Base-by-base conservation (phyloP, 2,888 invertebrate species). In the Plagodis pulveraria region DNA sequence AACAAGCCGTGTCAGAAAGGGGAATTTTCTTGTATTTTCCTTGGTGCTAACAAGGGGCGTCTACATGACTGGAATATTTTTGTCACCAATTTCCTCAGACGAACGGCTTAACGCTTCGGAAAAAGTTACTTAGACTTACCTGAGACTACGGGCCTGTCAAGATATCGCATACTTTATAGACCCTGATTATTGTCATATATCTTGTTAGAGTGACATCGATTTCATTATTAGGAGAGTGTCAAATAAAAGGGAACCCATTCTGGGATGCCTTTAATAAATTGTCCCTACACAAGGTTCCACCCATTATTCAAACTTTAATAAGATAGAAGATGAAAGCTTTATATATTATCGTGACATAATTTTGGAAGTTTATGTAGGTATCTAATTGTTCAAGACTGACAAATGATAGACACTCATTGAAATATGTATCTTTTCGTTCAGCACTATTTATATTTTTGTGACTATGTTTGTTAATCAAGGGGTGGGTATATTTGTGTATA, bases 31-130 rank as follows among this genome's bases (percentile, higher is more conserved):
- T 84, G 81, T 87, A 84, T 88, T 87, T 83, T 82, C 82, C 76
- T 80, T 77, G 80, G 75, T 83, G 82, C 83, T 91, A 91, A 90
- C 90, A 91, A 91, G 90, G 82, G 83, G 77, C 76, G 69, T 66
- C 77, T 84, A 87, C 91, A 92, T 89, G 91, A 91, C 86, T 83
- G 81, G 91, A 92, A 92, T 92, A 91, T 87, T 89, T 87, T 86
- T 83, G 86, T 85, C 88, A 81, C 83, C 85, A 89, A 88, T 89
- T 89, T 89, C 81, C 84, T 83, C 79, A 80, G 81, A 80, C 79
- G 84, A 85, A 86, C 80, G 84, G 86, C 85, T 90, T 88, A 88
- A 84, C 82, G 74, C 81, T 67, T 78, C 79, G 76, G 78, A 82
- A 84, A 86, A 87, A 85, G 84, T 87, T 85, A 83, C 84, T 84